A percentile compares a stretch with the other conserved stretches of the same genome.
Evolutionary conservation across 2,888 invertebrate genomes (phyloP).

Genomic region (Thymelicus acteon): DNA sequence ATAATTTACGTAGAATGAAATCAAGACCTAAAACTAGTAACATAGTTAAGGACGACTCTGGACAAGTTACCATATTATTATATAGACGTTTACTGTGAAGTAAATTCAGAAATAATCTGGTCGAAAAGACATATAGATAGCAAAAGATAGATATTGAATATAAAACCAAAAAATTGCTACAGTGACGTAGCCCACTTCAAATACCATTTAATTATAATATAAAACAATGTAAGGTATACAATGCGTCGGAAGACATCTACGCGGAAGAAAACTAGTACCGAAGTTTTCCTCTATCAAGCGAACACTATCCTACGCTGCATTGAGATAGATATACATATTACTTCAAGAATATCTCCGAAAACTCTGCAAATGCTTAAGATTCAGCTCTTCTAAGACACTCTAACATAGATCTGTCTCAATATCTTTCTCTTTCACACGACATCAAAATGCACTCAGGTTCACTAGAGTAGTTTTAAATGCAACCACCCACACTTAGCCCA

Average conservation of each 20-base stretch:
- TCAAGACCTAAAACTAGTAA: no score
- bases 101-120: no score
- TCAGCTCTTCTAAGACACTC: conserved; percentile 26
- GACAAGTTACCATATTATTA: no score
- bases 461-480: conserved; percentile 25
- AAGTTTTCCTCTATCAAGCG: conserved; percentile 16
- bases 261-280: conserved; percentile 5
- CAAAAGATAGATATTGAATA: no score
- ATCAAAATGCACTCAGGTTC: conserved; percentile 35
- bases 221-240: neutral
- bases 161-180: no score
- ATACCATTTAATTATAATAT: neutral
- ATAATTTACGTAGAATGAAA: no score
- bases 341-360: conserved; percentile 20
- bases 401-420: conserved; percentile 28
- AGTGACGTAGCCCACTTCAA: no score
- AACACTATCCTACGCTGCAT: neutral
- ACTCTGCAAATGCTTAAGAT: conserved; percentile 31
- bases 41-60: no score
- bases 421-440: neutral
- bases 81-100: no score
- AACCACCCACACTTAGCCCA: conserved; percentile 21
- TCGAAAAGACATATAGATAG: no score
- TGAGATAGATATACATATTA: conserved; percentile 12
- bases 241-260: neutral